These are phyloP conservation scores for Zaprionus capensis DNA, from an alignment of 1,140 invertebrate genomes.

Conservation along the genomic window DNA sequence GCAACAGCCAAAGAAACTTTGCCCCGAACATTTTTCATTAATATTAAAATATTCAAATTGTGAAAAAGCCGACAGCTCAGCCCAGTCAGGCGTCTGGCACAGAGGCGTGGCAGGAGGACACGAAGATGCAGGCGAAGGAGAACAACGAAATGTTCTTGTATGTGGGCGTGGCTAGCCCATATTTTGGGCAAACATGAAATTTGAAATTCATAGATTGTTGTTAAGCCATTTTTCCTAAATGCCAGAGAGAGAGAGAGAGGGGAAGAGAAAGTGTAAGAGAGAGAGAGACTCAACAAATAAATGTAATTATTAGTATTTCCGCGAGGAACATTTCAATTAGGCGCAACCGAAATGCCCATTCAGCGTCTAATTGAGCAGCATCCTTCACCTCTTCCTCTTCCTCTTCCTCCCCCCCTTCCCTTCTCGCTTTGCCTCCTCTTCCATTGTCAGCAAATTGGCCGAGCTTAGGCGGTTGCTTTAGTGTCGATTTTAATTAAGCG, in stretches of 20 bases:
- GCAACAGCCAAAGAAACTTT: slow-evolving; percentile 54
- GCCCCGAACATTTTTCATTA: slow-evolving; percentile 68
- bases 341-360: slow-evolving; percentile 2
- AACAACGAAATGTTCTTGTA: background rate
- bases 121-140: background rate
- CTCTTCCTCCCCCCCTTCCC: background rate
- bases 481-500: slow-evolving; percentile 76
- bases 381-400: background rate
- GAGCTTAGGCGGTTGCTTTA: slow-evolving; percentile 63
- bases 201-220: slow-evolving; percentile 72
- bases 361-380: slow-evolving; percentile 18
- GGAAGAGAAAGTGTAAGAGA: background rate
- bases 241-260: background rate
- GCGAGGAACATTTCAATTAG: slow-evolving; percentile 61
- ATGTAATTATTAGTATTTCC: slow-evolving; percentile 69
- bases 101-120: background rate
- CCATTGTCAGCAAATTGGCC: slow-evolving; percentile 71
- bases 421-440: slow-evolving; percentile 22
- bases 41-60: slow-evolving; percentile 82
- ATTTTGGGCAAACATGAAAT: slow-evolving; percentile 34
- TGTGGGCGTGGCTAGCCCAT: background rate
- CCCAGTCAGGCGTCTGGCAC: background rate
- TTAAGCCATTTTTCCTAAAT: slow-evolving; percentile 9
- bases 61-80: slow-evolving; percentile 31
- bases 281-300: slow-evolving; percentile 9